Conservation (phyloP, 2,888 invertebrate genomes). For the Drosophila prostipennis region DNA sequence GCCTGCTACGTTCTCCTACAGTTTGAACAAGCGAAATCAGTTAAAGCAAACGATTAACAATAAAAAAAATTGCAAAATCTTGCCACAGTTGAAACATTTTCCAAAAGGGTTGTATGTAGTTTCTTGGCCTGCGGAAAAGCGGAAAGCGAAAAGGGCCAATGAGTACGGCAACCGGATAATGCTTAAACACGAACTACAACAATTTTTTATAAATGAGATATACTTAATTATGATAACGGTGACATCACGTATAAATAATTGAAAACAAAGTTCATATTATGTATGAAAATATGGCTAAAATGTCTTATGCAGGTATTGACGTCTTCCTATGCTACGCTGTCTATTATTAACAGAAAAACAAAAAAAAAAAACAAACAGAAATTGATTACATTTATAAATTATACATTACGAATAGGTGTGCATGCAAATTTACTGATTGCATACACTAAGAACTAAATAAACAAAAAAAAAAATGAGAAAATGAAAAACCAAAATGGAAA, state of each 20-base stretch:
- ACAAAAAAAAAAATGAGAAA: neutral
- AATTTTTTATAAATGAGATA: constrained; percentile 53
- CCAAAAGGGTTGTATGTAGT: constrained; percentile 60
- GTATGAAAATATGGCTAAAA: constrained; percentile 84
- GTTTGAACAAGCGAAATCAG: constrained; percentile 47
- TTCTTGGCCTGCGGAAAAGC: constrained; percentile 1
- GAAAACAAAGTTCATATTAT: constrained; percentile 50
- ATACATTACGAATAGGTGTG: constrained; percentile 78
- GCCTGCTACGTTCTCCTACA: constrained; percentile 74
- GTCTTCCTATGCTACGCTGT: constrained; percentile 85
- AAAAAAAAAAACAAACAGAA: constrained; percentile 16
- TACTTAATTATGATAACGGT: constrained; percentile 34
- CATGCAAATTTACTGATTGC: constrained; percentile 73
- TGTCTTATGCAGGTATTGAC: constrained; percentile 85
- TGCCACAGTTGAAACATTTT: constrained; percentile 52
- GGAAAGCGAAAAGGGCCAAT: neutral
- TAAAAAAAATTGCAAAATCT: constrained; percentile 27
- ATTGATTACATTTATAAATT: constrained; percentile 72
- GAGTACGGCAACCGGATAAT: constrained; percentile 37
- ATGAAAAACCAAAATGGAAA: constrained; percentile 28
- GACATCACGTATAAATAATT: constrained; percentile 36
- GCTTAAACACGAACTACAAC: constrained; percentile 51
- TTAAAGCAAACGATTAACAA: constrained; percentile 51
- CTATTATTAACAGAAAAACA: constrained; percentile 84
- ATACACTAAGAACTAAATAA: constrained; percentile 55